Percentiles rank a stretch among this genome's conserved stretches.
Evolutionary conservation across 2,888 invertebrate genomes (phyloP).

Genomic region (Argyresthia albistria): DNA sequence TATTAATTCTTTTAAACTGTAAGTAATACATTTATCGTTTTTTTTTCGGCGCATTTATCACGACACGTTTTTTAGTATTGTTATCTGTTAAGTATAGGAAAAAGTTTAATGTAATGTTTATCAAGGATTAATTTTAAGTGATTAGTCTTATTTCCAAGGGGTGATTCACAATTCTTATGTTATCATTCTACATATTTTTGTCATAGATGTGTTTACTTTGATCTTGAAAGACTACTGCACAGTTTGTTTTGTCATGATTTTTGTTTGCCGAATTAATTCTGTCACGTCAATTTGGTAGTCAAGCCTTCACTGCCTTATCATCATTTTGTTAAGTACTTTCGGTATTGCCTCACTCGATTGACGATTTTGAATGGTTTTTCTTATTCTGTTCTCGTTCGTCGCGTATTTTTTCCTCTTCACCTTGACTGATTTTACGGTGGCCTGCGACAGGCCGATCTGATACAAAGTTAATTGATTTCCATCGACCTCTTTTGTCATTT

Average conservation of each 20-base stretch:
- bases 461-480: not conserved
- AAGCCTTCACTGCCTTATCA: too few species aligned
- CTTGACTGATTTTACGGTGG: not conserved
- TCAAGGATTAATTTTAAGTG: too few species aligned
- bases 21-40: not conserved
- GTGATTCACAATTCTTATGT: not conserved
- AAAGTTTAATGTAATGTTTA: too few species aligned
- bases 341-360: too few species aligned
- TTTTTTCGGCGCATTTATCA: too few species aligned
- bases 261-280: constrained; percentile 4
- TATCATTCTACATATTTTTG: constrained; percentile 6
- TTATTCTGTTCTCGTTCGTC: constrained; percentile 9
- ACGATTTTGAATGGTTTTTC: not conserved
- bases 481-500: not conserved
- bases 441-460: not conserved
- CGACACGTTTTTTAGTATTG: too few species aligned
- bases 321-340: too few species aligned
- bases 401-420: constrained; percentile 11
- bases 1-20: not conserved
- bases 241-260: not conserved
- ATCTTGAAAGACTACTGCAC: constrained; percentile 6
- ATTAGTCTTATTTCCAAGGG: not conserved
- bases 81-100: too few species aligned
- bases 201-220: constrained; percentile 12
- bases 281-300: too few species aligned